Evolutionary conservation across 2,797 vertebrate species (phyloP).

Genomic region (Myotis myotis): DNA sequence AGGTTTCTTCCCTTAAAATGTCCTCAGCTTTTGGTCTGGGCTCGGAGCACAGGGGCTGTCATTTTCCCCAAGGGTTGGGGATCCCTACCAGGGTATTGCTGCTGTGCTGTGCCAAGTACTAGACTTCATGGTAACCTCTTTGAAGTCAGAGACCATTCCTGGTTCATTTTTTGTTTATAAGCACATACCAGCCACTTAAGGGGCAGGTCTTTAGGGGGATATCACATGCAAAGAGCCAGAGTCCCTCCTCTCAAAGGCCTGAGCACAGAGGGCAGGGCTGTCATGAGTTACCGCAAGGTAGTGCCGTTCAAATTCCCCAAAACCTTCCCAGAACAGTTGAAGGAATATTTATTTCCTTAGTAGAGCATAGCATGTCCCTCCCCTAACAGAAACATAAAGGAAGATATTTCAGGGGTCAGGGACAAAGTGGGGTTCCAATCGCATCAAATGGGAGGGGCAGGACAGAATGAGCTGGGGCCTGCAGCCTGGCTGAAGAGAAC

Average conservation of each 20-base stretch:
- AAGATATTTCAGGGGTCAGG: not conserved
- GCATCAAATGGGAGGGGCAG: not conserved
- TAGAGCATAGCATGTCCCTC: not conserved
- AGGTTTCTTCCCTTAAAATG: not conserved
- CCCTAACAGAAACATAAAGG: not conserved
- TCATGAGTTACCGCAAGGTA: not conserved
- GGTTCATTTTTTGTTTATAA: not conserved
- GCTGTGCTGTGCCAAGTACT: not conserved
- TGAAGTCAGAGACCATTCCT: not conserved
- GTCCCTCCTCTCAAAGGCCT: not conserved
- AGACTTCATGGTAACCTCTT: not conserved
- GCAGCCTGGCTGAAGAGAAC: not conserved
- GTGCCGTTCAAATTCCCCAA: not conserved
- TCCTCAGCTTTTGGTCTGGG: not conserved
- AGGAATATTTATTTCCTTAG: conserved; percentile 15
- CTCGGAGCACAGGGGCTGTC: not conserved
- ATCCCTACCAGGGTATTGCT: not conserved
- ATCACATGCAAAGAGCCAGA: not conserved
- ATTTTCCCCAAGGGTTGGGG: not conserved
- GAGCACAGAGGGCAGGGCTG: not conserved
- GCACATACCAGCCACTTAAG: not conserved
- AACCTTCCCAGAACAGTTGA: not conserved
- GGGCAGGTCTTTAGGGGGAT: not conserved
- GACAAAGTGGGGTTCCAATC: not conserved
- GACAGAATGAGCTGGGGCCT: not conserved